A percentile compares a stretch with the other conserved stretches of the same genome.
phyloP scores from a whole-genome alignment of 2,113 vertebrate species.

The Athene noctua region DNA sequence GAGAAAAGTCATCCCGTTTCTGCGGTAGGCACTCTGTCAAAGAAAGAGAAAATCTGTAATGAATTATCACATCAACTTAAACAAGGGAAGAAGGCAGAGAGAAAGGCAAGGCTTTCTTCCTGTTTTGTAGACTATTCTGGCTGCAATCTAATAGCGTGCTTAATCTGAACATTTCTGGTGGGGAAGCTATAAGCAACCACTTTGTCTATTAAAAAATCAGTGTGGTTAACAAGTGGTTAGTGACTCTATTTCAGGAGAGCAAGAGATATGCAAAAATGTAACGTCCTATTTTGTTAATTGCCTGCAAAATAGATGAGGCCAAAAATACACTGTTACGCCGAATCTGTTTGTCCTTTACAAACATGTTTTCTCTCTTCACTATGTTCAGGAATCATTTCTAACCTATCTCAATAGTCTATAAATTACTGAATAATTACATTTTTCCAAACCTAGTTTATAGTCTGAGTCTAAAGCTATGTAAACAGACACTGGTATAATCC shows the following conservation, averaged over 20 bases:
- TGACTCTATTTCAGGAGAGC: slow-evolving; percentile 64
- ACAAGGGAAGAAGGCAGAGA: slow-evolving; percentile 61
- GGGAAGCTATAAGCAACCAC: slow-evolving; percentile 56
- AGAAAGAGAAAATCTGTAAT: slow-evolving; percentile 75
- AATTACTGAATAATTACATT: slow-evolving; percentile 58
- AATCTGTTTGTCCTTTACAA: slow-evolving; percentile 55
- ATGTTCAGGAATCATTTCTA: slow-evolving; percentile 39
- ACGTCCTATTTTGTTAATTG: slow-evolving; percentile 69
- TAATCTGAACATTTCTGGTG: slow-evolving; percentile 71
- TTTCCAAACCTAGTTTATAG: slow-evolving; percentile 48
- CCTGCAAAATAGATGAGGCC: slow-evolving; percentile 49
- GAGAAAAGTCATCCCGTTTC: slow-evolving; percentile 89
- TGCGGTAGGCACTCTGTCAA: slow-evolving; percentile 85
- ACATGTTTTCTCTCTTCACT: slow-evolving; percentile 40
- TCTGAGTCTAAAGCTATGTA: slow-evolving; percentile 24
- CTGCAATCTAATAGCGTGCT: slow-evolving; percentile 54
- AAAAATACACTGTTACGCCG: slow-evolving; percentile 36
- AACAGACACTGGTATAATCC: slow-evolving; percentile 9
- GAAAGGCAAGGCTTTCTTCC: slow-evolving; percentile 67
- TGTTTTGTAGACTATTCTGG: slow-evolving; percentile 64
- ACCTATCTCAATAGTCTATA: slow-evolving; percentile 48
- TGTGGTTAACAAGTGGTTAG: slow-evolving; percentile 80
- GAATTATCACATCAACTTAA: slow-evolving; percentile 74
- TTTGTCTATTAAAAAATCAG: slow-evolving; percentile 70
- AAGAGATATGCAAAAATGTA: slow-evolving; percentile 66